Conservation (phyloP, 2,888 invertebrate genomes). For the Caenorhabditis afra region DNA sequence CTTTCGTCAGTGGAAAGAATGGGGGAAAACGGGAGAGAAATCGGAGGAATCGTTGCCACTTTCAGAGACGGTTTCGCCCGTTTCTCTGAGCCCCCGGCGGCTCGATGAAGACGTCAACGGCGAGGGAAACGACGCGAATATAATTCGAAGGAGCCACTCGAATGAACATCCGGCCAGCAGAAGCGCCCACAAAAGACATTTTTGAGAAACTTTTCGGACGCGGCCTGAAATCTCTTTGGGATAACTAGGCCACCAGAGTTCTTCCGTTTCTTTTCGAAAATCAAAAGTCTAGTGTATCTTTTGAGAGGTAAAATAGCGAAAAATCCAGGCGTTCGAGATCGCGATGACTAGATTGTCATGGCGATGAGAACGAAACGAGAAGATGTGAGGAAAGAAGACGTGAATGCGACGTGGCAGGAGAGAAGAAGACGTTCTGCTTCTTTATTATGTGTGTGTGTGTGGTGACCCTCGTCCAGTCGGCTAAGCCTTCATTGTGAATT, state of each 20-base stretch:
- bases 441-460: background rate
- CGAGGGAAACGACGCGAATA: slow-evolving; percentile 34
- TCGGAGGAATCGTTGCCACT: background rate
- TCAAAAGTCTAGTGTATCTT: background rate
- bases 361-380: slow-evolving; percentile 8
- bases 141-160: slow-evolving; percentile 22
- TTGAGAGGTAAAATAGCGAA: slow-evolving; percentile 13
- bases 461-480: background rate
- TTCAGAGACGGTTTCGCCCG: too few relatives aligned
- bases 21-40: background rate
- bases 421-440: background rate
- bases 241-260: too few relatives aligned
- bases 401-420: background rate
- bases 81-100: background rate
- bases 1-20: background rate
- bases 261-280: too few relatives aligned
- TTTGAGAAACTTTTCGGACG: too few relatives aligned
- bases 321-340: background rate
- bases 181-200: too few relatives aligned
- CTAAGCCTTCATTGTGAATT: slow-evolving; percentile 43
- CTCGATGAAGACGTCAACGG: background rate
- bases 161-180: slow-evolving; percentile 33
- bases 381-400: too few relatives aligned
- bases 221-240: slow-evolving; percentile 14
- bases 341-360: slow-evolving; percentile 20